These are phyloP conservation scores for Euleptes europaea DNA, from an alignment of 2,113 vertebrate genomes.

Conservation along the genomic window DNA sequence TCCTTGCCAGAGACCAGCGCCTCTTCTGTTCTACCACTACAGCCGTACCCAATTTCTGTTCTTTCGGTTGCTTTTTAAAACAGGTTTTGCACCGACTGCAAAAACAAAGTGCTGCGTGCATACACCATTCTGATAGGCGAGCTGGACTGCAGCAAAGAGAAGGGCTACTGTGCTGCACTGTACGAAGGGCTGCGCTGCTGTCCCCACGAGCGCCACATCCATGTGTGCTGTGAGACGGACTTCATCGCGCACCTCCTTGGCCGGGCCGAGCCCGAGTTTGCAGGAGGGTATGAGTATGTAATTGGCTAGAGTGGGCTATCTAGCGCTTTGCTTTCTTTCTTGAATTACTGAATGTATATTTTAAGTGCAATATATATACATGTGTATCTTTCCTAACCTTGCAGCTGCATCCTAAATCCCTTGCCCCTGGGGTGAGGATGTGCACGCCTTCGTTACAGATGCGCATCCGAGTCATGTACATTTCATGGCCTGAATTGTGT, in stretches of 20 bases:
- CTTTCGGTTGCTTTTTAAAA: not conserved
- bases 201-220: constrained; percentile 93
- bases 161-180: constrained; percentile 92
- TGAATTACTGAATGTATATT: constrained; percentile 63
- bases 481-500: not conserved
- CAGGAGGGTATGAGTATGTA: constrained; percentile 96
- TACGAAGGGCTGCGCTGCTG: constrained; percentile 96
- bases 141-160: constrained; percentile 94
- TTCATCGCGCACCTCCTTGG: constrained; percentile 95
- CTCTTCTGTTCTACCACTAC: too few species aligned
- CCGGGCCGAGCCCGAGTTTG: constrained; percentile 94
- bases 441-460: not conserved
- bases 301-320: constrained; percentile 85
- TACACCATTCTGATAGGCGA: constrained; percentile 97
- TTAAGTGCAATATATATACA: constrained; percentile 19
- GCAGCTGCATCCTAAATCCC: not conserved
- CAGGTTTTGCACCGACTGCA: constrained; percentile 97
- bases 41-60: too few species aligned
- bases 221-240: constrained; percentile 95
- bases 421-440: constrained; percentile 43
- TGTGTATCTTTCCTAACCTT: not conserved
- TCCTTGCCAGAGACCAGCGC: too few species aligned
- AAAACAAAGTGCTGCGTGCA: constrained; percentile 93
- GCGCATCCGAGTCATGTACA: not conserved
- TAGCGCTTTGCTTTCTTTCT: constrained; percentile 79